Evolutionary conservation across 2,888 invertebrate species (phyloP), one percentile per base, ranked within the genome.

Genomic region (Dryococelus australis): DNA sequence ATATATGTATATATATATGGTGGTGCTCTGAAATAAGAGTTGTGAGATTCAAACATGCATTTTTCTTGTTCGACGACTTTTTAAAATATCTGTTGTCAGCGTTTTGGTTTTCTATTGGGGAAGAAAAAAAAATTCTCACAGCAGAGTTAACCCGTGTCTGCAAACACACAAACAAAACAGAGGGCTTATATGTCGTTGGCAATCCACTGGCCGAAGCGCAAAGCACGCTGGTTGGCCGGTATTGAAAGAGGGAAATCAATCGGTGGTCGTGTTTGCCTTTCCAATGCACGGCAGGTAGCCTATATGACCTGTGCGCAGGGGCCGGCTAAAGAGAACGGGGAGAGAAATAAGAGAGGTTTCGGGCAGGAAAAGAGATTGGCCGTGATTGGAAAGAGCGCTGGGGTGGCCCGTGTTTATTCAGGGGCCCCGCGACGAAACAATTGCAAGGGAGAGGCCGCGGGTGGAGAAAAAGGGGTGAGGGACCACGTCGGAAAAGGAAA

Each of bases 231-330:
- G 65, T 20, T n/a, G 35, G 65, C 20, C 65, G 65, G 65, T 65
- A 65, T 65, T 65, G 65, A 65, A 65, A 65, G 65, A 65, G 65
- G 65, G 65, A 65, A 65, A 65, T 65, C 65, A 65, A 65, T 65
- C n/a, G 65, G 65, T 16, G 65, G 65, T 65, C 65, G 24, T 65
- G 65, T 65, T 65, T 65, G 65, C 65, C 65, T 65, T 65, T 65
- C 65, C 65, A 65, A 65, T 65, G 65, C 65, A 16, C 65, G 65
- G 65, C 65, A 65, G 65, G 65, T 65, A 65, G 65, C 65, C 65
- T 16, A 0, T 65, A 65, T 65, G 65, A 65, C 6, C 65, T 65
- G 65, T 65, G 65, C 8, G n/a, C 20, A 20, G n/a, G 65, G 65
- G n/a, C n/a, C 24, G 24, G 8, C 8, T 8, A 10, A n/a, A 65